These are phyloP conservation scores for Drosophila azteca DNA, from an alignment of 1,140 invertebrate genomes.

Conservation along the genomic window DNA sequence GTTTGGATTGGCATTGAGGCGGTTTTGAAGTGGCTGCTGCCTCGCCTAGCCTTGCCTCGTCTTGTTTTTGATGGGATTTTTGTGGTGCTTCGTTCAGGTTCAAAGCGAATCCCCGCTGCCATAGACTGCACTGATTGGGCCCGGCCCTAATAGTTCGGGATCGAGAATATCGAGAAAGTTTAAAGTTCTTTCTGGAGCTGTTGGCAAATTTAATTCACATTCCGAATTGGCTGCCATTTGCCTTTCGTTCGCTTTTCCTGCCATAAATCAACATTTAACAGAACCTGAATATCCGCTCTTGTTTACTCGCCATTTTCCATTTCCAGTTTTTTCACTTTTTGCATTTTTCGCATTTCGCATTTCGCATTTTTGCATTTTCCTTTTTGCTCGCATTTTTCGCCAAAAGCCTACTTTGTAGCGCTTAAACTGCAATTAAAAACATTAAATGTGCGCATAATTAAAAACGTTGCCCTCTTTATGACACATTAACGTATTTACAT, in stretches of 20 bases:
- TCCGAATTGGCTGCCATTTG: constrained; percentile 1
- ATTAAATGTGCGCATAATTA: constrained; percentile 59
- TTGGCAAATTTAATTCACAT: constrained; percentile 30
- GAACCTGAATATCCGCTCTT: constrained; percentile 36
- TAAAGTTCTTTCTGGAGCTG: neutral
- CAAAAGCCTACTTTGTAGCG: constrained; percentile 55
- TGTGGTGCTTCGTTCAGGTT: constrained; percentile 36
- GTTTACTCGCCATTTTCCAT: constrained; percentile 33
- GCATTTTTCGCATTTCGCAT: constrained; percentile 1
- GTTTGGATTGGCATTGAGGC: constrained; percentile 27
- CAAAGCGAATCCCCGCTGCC: constrained; percentile 26
- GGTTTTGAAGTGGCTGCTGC: constrained; percentile 23
- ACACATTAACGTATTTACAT: constrained; percentile 53
- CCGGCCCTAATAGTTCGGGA: constrained; percentile 23
- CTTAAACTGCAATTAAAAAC: constrained; percentile 56
- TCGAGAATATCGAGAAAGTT: neutral
- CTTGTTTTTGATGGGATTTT: constrained; percentile 38
- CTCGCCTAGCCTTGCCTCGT: neutral
- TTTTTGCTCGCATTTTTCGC: constrained; percentile 23
- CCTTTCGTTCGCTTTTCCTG: constrained; percentile 15
- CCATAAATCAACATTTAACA: constrained; percentile 57
- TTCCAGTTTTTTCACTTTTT: constrained; percentile 17
- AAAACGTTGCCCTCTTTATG: constrained; percentile 57
- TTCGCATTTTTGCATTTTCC: neutral
- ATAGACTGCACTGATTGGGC: constrained; percentile 1